Conservation (phyloP, 2,113 vertebrate genomes). For the Dendropsophus ebraccatus region DNA sequence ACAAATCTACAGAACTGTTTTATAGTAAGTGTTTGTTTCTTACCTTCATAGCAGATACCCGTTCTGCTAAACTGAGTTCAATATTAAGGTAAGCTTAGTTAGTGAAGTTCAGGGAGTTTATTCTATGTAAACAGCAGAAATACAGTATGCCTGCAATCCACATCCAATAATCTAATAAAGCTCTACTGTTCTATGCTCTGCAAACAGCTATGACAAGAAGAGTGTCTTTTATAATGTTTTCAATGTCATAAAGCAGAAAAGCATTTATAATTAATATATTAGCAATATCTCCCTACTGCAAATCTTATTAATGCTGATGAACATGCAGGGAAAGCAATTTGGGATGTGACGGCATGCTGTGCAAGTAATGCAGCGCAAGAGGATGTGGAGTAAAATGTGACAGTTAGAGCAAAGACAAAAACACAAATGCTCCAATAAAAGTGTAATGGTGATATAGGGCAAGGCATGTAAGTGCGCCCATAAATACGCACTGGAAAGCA, state of each 20-base stretch:
- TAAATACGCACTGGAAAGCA: slow-evolving; percentile 21
- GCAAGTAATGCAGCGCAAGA: slow-evolving; percentile 52
- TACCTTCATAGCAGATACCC: background rate
- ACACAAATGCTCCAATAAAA: slow-evolving; percentile 46
- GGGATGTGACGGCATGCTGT: slow-evolving; percentile 51
- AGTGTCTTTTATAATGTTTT: slow-evolving; percentile 47
- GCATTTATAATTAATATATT: slow-evolving; percentile 60
- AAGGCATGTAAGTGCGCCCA: slow-evolving; percentile 16
- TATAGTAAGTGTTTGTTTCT: background rate
- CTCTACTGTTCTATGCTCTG: slow-evolving; percentile 27
- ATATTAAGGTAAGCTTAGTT: background rate
- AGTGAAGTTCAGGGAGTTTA: background rate
- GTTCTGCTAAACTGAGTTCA: background rate
- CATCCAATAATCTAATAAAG: slow-evolving; percentile 48
- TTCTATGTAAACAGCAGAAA: slow-evolving; percentile 42
- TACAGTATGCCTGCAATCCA: slow-evolving; percentile 29
- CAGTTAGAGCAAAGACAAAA: slow-evolving; percentile 46
- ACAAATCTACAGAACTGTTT: background rate
- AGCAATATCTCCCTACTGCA: slow-evolving; percentile 54
- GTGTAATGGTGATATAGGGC: slow-evolving; percentile 35
- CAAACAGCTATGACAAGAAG: slow-evolving; percentile 51
- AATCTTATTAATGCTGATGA: slow-evolving; percentile 60
- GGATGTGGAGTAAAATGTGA: slow-evolving; percentile 49
- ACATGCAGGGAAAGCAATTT: slow-evolving; percentile 57
- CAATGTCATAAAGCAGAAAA: slow-evolving; percentile 52